Evolutionary conservation across 2,888 invertebrate species (phyloP).

Genomic region (Pollenia labialis): DNA sequence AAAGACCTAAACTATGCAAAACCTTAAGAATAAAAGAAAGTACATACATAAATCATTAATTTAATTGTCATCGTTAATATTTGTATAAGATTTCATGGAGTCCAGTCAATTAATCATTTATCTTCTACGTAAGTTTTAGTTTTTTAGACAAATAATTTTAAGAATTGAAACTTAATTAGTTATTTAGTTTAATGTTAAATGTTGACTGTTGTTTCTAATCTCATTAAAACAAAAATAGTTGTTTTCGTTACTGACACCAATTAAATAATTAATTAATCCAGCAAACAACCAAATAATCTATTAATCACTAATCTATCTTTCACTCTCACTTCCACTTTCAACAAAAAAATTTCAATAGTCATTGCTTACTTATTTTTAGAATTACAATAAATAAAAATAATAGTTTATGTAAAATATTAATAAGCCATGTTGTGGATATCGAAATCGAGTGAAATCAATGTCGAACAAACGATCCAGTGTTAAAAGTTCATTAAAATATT

Average conservation of each 20-base stretch:
- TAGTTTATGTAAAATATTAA: neutral
- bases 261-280: conserved; percentile 19
- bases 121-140: conserved; percentile 69
- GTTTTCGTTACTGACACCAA: conserved; percentile 53
- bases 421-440: too few relatives aligned
- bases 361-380: conserved; percentile 23
- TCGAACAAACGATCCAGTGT: too few relatives aligned
- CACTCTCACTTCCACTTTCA: conserved; percentile 41
- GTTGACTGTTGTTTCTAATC: conserved; percentile 54
- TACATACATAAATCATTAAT: conserved; percentile 16
- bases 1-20: conserved; percentile 45
- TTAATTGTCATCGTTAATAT: conserved; percentile 60
- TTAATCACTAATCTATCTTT: conserved; percentile 54
- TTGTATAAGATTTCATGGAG: conserved; percentile 62
- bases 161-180: conserved; percentile 22
- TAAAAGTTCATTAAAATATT: too few relatives aligned
- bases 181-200: conserved; percentile 60
- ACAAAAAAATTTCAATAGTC: neutral
- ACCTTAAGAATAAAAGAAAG: conserved; percentile 6
- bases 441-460: too few relatives aligned
- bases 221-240: conserved; percentile 14
- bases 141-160: conserved; percentile 51
- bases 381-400: neutral
- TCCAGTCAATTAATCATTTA: conserved; percentile 68
- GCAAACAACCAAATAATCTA: conserved; percentile 40